A percentile compares a stretch with the other conserved stretches of the same genome.
Conservation (phyloP, 1,140 invertebrate species). For the Heliothis virescens region DNA sequence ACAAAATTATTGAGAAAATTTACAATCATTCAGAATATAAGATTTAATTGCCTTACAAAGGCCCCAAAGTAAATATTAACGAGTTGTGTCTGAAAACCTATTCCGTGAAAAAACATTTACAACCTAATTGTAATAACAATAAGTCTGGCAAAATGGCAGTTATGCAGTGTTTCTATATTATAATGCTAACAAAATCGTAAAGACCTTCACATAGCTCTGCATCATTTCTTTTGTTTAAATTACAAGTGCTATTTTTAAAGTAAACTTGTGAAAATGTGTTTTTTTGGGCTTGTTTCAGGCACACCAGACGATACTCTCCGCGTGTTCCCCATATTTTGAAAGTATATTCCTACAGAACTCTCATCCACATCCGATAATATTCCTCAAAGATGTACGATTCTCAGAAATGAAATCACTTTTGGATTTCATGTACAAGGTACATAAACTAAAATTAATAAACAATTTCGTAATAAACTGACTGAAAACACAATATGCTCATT, state of each 20-base stretch:
- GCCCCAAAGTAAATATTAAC: constrained; percentile 26
- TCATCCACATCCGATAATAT: constrained; percentile 97
- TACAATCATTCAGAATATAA: background rate
- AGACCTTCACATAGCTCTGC: constrained; percentile 73
- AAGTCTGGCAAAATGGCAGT: constrained; percentile 66
- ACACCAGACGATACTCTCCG: constrained; percentile 97
- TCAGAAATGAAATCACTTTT: constrained; percentile 95
- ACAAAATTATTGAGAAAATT: background rate
- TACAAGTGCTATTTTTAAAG: constrained; percentile 45
- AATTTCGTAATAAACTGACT: background rate
- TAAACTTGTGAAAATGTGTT: constrained; percentile 42
- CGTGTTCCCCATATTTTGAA: constrained; percentile 98
- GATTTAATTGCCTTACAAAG: constrained; percentile 34
- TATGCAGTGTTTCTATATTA: constrained; percentile 61
- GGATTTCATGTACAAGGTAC: constrained; percentile 94
- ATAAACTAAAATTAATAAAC: background rate
- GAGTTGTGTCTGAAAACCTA: constrained; percentile 47
- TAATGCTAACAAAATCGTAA: constrained; percentile 64
- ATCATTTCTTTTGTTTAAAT: constrained; percentile 57
- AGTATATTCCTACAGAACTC: constrained; percentile 96
- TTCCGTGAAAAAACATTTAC: constrained; percentile 51
- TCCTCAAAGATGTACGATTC: constrained; percentile 95
- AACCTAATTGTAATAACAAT: constrained; percentile 77
- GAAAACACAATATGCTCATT: constrained; percentile 13
- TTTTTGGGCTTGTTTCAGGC: constrained; percentile 87